Conservation (phyloP, 2,113 vertebrate species). For the Anas platyrhynchos region DNA sequence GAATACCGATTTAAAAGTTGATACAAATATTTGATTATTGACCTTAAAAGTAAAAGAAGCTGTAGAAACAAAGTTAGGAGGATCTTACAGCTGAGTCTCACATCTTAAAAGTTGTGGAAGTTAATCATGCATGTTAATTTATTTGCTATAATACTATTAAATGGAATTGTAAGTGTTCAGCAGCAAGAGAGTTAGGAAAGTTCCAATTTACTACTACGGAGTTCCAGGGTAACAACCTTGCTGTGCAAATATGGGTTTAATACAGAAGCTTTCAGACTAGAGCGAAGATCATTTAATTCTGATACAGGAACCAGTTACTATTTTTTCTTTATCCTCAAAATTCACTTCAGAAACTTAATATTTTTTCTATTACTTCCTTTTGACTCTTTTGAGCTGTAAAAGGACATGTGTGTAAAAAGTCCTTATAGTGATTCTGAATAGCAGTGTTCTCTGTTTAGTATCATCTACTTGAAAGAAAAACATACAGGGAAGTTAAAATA, state of each 20-base stretch:
- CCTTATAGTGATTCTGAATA: background rate
- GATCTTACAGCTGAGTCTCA: background rate
- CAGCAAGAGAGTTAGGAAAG: background rate
- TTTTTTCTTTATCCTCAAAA: background rate
- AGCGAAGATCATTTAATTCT: background rate
- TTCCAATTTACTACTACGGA: background rate
- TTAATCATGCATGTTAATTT: background rate
- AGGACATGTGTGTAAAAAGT: background rate
- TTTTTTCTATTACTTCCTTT: background rate
- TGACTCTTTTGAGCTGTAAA: background rate
- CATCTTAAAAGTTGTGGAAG: background rate
- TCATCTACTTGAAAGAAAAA: background rate
- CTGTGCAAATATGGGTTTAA: background rate
- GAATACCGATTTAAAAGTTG: background rate
- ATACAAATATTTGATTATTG: background rate
- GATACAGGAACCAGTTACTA: background rate
- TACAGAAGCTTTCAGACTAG: background rate
- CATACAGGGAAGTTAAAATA: background rate
- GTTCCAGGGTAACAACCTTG: background rate
- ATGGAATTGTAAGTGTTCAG: background rate
- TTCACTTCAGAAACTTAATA: background rate
- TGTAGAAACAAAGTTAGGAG: background rate
- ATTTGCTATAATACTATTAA: background rate
- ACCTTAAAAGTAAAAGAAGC: background rate
- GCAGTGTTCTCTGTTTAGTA: background rate